These are phyloP conservation scores for Taurulus bubalis DNA, from an alignment of 2,113 vertebrate species.

Conservation along the genomic window DNA sequence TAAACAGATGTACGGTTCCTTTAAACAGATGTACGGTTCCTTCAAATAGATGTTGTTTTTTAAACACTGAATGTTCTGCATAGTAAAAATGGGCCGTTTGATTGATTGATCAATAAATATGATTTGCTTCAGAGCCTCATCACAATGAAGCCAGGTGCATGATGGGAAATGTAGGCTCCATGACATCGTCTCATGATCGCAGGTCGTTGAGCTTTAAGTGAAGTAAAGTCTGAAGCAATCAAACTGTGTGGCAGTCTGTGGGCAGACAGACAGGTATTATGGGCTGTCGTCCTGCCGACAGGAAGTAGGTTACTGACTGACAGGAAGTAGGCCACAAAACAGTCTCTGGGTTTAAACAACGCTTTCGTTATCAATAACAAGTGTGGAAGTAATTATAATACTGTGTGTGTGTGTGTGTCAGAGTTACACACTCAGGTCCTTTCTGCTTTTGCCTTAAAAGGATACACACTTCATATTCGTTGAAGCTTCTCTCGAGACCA, in stretches of 20 bases:
- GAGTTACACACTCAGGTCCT: background rate
- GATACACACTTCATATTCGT: background rate
- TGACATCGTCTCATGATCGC: too few species aligned
- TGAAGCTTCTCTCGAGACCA: slow-evolving; percentile 8
- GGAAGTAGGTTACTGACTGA: slow-evolving; percentile 14
- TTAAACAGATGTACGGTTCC: too few species aligned
- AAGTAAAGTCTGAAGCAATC: background rate
- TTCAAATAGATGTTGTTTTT: too few species aligned
- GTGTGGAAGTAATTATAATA: background rate
- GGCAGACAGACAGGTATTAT: too few species aligned
- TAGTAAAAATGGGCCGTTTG: too few species aligned
- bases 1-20: too few species aligned
- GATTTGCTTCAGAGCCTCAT: too few species aligned
- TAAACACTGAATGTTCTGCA: too few species aligned
- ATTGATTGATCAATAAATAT: too few species aligned
- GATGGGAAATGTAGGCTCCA: background rate
- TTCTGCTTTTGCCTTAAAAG: slow-evolving; percentile 22
- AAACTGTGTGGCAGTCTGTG: too few species aligned
- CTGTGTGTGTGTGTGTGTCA: background rate
- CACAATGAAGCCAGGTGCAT: background rate
- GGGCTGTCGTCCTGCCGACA: background rate
- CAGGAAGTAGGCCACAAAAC: slow-evolving; percentile 8
- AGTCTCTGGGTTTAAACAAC: background rate
- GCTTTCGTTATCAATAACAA: background rate
- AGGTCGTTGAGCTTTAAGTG: background rate